A percentile compares a stretch with the other conserved stretches of the same genome.
phyloP scores from a whole-genome alignment of 1,140 invertebrate genomes.

The Gerris buenoi region DNA sequence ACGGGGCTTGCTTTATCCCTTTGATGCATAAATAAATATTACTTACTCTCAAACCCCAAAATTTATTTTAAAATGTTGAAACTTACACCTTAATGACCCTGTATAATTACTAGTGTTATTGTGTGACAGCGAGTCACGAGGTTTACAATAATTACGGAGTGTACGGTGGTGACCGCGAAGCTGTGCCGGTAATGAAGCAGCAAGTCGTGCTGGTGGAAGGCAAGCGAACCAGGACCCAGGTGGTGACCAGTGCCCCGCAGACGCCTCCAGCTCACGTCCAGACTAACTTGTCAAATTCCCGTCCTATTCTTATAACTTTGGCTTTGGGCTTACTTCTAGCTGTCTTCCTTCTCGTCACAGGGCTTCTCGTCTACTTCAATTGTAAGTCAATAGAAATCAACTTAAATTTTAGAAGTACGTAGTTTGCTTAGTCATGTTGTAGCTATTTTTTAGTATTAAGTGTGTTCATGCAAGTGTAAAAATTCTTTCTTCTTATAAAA shows the following conservation, averaged over 20 bases:
- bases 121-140: background rate
- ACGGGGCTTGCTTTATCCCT: too few relatives aligned
- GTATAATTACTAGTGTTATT: too few relatives aligned
- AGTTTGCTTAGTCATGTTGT: too few relatives aligned
- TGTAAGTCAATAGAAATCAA: too few relatives aligned
- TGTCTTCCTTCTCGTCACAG: background rate
- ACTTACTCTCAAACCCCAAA: too few relatives aligned
- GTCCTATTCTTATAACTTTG: background rate
- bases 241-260: background rate
- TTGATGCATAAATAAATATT: too few relatives aligned
- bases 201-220: background rate
- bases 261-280: background rate
- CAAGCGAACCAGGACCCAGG: background rate
- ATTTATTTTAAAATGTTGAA: too few relatives aligned
- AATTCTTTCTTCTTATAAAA: too few relatives aligned
- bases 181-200: background rate
- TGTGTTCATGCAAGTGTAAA: too few relatives aligned
- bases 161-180: background rate
- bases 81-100: too few relatives aligned
- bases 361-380: background rate
- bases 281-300: background rate
- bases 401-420: too few relatives aligned
- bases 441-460: too few relatives aligned
- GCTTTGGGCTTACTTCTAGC: background rate
- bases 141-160: background rate